phyloP scores from a whole-genome alignment of 2,113 vertebrate species.

The Shinisaurus crocodilurus region DNA sequence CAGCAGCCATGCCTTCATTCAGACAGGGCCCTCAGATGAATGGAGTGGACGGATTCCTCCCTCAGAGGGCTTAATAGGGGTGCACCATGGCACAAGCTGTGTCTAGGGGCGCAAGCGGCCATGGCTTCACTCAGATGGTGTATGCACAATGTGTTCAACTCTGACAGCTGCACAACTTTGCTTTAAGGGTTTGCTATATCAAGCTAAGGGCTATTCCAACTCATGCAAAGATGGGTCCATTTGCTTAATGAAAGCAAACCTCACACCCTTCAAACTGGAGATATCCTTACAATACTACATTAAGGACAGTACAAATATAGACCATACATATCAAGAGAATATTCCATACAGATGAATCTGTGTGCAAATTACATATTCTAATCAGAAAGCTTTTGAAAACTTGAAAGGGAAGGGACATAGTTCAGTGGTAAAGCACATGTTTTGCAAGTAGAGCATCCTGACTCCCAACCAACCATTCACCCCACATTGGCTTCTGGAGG shows the following conservation, averaged over 20 bases:
- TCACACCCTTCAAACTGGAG: background rate
- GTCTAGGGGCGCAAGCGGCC: too few species aligned
- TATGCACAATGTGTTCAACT: too few species aligned
- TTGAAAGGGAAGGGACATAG: background rate
- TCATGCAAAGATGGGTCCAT: too few species aligned
- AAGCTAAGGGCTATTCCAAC: too few species aligned
- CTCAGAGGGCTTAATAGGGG: too few species aligned
- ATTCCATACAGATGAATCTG: background rate
- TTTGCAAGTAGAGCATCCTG: background rate
- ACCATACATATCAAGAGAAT: background rate
- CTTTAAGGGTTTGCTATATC: too few species aligned
- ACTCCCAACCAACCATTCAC: background rate
- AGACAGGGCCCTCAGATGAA: too few species aligned
- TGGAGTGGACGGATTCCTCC: too few species aligned
- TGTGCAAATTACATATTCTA: background rate
- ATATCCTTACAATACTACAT: background rate
- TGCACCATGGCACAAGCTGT: too few species aligned
- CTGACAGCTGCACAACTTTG: too few species aligned
- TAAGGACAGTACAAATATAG: background rate
- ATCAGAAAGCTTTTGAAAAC: conserved; percentile 1
- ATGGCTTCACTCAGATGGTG: too few species aligned
- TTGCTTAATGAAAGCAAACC: background rate
- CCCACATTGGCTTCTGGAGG: background rate
- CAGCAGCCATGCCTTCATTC: too few species aligned
- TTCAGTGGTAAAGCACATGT: background rate